Evolutionary conservation across 2,113 vertebrate species (phyloP), one percentile per base, ranked within the genome.

Genomic region (Hippolais icterina): DNA sequence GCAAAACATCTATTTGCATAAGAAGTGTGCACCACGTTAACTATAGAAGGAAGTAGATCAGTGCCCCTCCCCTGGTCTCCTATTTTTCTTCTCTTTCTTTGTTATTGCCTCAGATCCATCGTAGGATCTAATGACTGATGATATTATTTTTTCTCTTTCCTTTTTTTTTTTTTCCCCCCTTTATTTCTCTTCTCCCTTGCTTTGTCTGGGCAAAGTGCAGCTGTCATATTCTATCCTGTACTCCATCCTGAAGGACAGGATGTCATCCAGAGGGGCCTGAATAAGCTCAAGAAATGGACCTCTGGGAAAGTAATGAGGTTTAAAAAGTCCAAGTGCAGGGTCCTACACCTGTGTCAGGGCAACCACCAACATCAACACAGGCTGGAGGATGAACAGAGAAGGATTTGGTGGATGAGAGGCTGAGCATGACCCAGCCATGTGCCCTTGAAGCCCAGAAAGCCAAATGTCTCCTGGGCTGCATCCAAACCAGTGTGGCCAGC

Each of bases 401-500:
- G 5, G 11, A 23, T 5, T 24, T 18, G 68, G 12, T 66, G 52
- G 2, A 1, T 29, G 52, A 39, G 60, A 39, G 44, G 22, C 22
- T 81, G 68, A 2, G 10, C 33, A 28, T 33, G 52, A 44, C 10
- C 27, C 35, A 12, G 15, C 10, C 1, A 42, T 6, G 18, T 0
- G 18, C 15, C 9, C 17, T 33, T 1, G 15, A 29, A 31, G 3
- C 35, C 12, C 37, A 59, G 27, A 50, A 1, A 66, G 44, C 44
- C 68, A 74, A 23, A 4, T 0, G 0, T 50, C 3, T 12, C 27
- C 44, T 37, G 44, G 44, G 57, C 59, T 74, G 31, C 27, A 37
- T 20, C 44, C 5, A 65, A 23, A 50, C 3, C 68, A 81, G 22
- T 0, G 0, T 2, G 15, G 37, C 0, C 50, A 80, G 59, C 42